Conservation (phyloP, 1,140 invertebrate species). For the Littorina saxatilis region DNA sequence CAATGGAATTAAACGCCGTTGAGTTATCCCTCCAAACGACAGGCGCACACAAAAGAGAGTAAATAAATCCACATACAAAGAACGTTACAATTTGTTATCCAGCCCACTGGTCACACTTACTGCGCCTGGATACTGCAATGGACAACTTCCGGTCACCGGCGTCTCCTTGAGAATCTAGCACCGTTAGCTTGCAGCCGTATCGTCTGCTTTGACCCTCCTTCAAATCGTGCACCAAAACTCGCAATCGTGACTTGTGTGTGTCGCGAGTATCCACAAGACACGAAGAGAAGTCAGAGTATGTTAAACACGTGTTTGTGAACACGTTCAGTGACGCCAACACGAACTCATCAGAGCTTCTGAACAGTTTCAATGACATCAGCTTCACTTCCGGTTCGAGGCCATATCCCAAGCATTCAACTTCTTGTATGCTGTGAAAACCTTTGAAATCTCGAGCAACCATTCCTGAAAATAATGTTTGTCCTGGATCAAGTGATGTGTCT, state of each 20-base stretch:
- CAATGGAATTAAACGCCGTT: too few relatives aligned
- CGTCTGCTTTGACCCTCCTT: background rate
- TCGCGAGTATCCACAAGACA: background rate
- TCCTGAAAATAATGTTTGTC: background rate
- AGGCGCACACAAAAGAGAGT: too few relatives aligned
- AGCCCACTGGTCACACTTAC: too few relatives aligned
- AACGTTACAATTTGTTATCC: too few relatives aligned
- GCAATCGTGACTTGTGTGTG: background rate
- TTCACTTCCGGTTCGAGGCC: conserved; percentile 15
- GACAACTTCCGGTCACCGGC: background rate
- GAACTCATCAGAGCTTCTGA: background rate
- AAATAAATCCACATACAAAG: too few relatives aligned
- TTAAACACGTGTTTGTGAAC: background rate
- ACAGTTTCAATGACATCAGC: conserved; percentile 9
- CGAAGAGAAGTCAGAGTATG: background rate
- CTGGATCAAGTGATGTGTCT: too few relatives aligned
- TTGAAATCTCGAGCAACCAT: conserved; percentile 17
- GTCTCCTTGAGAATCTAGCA: background rate
- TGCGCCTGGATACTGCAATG: background rate
- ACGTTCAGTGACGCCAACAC: background rate
- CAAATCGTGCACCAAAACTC: conserved; percentile 4
- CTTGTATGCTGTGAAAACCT: conserved; percentile 21
- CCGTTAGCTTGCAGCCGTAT: conserved; percentile 1
- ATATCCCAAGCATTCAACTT: conserved; percentile 14
- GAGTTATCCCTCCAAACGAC: too few relatives aligned